Conservation (phyloP, 2,113 vertebrate species). For the rat (Rattus norvegicus) region GRCr8 NC_086021.1:58577501-58578000, state of each 20-base stretch:
- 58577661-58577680: neutral
- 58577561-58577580: neutral
- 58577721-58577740: neutral
- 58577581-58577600: neutral
- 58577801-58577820: neutral
- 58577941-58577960: neutral
- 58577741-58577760: neutral
- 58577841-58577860: no score
- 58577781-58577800: neutral
- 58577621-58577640: neutral
- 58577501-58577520: neutral
- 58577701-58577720: neutral
- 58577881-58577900: neutral
- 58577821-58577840: neutral
- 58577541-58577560: neutral
- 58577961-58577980: neutral
- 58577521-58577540: neutral
- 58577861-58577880: neutral
- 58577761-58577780: neutral
- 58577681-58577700: neutral
- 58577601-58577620: neutral
- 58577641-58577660: neutral
- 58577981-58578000: neutral
- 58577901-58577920: neutral
- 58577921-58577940: neutral